Conservation (phyloP, 2,888 invertebrate species). For the Dolichomitus sp. region DNA sequence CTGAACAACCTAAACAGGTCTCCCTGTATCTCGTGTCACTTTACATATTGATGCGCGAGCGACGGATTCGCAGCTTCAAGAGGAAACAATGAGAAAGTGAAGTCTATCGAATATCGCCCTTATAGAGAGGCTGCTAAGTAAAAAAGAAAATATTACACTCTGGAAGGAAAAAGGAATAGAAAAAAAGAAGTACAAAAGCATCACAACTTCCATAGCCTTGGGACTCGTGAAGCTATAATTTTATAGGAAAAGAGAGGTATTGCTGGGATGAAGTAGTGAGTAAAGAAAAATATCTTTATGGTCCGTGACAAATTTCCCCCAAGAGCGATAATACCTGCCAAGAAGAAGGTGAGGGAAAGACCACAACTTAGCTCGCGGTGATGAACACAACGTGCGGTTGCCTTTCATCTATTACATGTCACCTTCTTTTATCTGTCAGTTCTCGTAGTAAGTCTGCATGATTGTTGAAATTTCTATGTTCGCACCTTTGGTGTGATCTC, state of each 20-base stretch:
- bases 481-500: neutral
- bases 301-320: slow-evolving; percentile 36
- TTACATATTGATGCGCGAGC: slow-evolving; percentile 60
- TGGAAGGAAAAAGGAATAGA: neutral
- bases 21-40: slow-evolving; percentile 45
- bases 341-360: neutral
- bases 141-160: neutral
- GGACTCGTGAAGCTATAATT: slow-evolving; percentile 22
- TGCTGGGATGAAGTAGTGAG: slow-evolving; percentile 5
- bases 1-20: slow-evolving; percentile 4
- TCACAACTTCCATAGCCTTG: neutral
- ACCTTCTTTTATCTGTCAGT: neutral
- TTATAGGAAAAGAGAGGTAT: slow-evolving; percentile 7
- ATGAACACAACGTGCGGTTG: neutral
- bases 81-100: slow-evolving; percentile 22
- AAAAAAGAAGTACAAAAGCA: neutral
- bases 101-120: neutral
- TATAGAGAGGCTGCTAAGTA: neutral
- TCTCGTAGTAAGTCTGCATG: neutral
- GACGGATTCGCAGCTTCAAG: slow-evolving; percentile 22
- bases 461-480: neutral
- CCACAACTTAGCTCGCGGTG: neutral
- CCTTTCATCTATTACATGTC: neutral
- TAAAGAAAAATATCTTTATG: slow-evolving; percentile 3
- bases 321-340: slow-evolving; percentile 31